Base-by-base conservation (phyloP, 1,140 invertebrate genomes). In the Rhopalosiphum maidis region DNA sequence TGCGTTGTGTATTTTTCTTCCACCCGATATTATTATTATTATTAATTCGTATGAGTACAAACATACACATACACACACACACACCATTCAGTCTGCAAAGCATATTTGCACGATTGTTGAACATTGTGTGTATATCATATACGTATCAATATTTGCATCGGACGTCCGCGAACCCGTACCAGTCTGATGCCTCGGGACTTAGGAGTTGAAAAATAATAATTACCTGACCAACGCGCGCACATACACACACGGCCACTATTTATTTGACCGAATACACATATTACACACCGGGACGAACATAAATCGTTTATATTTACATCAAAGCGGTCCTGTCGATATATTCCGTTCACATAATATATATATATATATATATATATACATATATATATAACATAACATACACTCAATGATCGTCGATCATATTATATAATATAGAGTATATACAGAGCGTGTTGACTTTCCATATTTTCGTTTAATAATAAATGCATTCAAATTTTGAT, bases 71-170 rank as follows among this genome's bases (percentile, higher is more conserved):
- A 55, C 23, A 60, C 55, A 60, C 18, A 82, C 35, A 22, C n/a
- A 60, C 25, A 60, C 55, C 35, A 22, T 18, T 37, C 82, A 37
- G 23, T 83, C 22, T 83, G 37, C 82, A 83, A 83, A 86, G 23
- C 37, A 30, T 86, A 86, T 86, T 41, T 41, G 37, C 23, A 86
- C 37, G 83, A 41, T 15, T 83, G 6, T 7, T 21, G 37, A 30
- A 86, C 60, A 77, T 21, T n/a, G 15, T 77, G 8, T 83, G 35
- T 83, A 9, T 37, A 37, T 83, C 9, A 43, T 11, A 11, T 11
- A 35, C 30, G n/a, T 88, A 88, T 88, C 86, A 35, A 88, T 88
- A 88, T 88, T 88, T 51, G 86, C 86, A 35, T 88, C 86, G 18
- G 37, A 89, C 46, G n/a, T 89, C n/a, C n/a, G 48, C 86, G 18